Evolutionary conservation across 2,797 vertebrate genomes (phyloP), one percentile per base, ranked within the genome.

Genomic region (Okamejei kenojei): DNA sequence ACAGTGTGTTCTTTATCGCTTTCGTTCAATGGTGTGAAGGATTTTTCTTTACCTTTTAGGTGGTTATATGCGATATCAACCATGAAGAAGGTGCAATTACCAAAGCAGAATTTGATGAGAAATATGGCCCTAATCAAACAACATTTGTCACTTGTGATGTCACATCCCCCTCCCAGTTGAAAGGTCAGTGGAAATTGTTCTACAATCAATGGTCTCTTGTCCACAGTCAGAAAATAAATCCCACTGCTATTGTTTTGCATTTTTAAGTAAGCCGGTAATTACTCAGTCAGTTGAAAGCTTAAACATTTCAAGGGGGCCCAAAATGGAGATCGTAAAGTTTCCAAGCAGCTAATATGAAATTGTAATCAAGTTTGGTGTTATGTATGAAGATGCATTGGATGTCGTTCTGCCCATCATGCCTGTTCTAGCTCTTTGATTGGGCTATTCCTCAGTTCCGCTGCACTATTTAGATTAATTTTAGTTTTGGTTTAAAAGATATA

Each of bases 131-230:
- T 7, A 58, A 1, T 45, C 63, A 3, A 81, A 32, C 58, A 15
- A 1, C 58, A 23, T 81, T 93, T 45, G 65, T 93, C 6, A 5
- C 58, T 58, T 93, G 93, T 23, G 93, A 93, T 17, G 77, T 93
- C 76, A 79, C 93, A 32, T 80, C 76, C 11, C n/a, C n/a, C 26
- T 26, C 74, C 63, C 54, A 93, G 17, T 29, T 93, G 79, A 93
- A 93, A 79, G 93, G 93, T 93, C 90, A 92, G 90, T 92, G 23
- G 10, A 45, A 74, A n/a, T 8, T 54, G 17, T 88, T 88, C 68
- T 32, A 10, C 61, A 9, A 13, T 82, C 23, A 35, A 68, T 65
- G 7, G 17, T 35, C 32, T 32, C 6, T 65, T 32, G 17, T 65
- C 7, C 11, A 68, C 81, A 26, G 23, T 15, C 45, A 26, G 54